Evolutionary conservation across 2,888 invertebrate species (phyloP).

Genomic region (Xestoiulus laeticollis): DNA sequence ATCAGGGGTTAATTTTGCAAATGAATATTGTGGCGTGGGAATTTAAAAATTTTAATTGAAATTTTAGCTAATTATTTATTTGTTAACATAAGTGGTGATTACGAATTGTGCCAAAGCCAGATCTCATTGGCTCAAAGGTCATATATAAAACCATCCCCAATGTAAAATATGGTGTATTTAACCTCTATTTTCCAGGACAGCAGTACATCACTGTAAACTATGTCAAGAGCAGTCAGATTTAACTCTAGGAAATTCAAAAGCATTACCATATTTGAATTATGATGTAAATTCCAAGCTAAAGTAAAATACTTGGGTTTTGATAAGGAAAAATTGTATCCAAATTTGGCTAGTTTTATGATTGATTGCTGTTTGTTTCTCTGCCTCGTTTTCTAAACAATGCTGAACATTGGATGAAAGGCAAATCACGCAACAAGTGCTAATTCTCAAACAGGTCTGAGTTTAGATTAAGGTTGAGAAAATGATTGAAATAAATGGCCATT

Average conservation of each 20-base stretch:
- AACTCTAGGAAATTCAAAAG: background rate
- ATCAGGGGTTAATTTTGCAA: background rate
- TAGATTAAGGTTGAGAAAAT: background rate
- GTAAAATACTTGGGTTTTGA: background rate
- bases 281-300: background rate
- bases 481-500: background rate
- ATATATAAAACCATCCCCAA: background rate
- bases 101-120: background rate
- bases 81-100: background rate
- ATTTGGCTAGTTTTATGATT: background rate
- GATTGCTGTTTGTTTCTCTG: background rate
- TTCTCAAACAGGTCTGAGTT: background rate
- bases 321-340: background rate
- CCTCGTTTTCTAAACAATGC: background rate
- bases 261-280: background rate
- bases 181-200: constrained; percentile 34
- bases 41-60: background rate
- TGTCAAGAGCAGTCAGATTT: constrained; percentile 27
- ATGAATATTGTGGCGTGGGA: background rate
- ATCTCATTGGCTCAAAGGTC: background rate
- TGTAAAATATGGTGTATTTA: constrained; percentile 8
- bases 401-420: background rate
- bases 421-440: background rate
- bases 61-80: background rate
- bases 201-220: background rate